These are phyloP conservation scores for Alligator sinensis DNA, from an alignment of 2,113 vertebrate species.

Conservation along the genomic window DNA sequence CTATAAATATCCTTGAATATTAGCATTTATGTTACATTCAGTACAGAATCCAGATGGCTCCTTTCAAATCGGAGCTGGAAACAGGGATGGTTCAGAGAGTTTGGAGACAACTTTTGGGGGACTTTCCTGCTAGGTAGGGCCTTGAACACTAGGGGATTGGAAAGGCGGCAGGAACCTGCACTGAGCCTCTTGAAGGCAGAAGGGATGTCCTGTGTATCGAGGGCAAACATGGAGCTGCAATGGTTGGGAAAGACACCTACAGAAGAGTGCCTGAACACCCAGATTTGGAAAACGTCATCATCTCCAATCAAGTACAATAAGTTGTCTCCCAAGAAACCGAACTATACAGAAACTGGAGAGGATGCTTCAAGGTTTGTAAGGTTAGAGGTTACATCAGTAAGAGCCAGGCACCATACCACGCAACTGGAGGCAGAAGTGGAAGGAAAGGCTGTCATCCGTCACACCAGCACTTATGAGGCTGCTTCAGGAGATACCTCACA, in stretches of 20 bases:
- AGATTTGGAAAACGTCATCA: neutral
- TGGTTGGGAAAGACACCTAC: too few relatives aligned
- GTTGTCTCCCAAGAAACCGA: neutral
- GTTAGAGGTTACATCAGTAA: neutral
- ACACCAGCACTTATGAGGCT: too few relatives aligned
- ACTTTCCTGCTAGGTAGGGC: neutral
- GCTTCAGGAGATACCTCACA: too few relatives aligned
- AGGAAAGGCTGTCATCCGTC: neutral
- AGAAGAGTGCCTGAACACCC: neutral
- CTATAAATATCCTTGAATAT: conserved; percentile 39
- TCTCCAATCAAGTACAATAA: neutral
- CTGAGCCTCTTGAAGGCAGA: neutral
- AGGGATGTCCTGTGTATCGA: neutral
- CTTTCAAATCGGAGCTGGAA: conserved; percentile 40
- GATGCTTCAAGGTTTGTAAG: neutral
- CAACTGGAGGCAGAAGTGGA: neutral
- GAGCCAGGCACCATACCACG: neutral
- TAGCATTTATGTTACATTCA: conserved; percentile 27
- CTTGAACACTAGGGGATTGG: neutral
- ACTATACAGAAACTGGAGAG: neutral
- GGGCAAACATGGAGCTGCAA: too few relatives aligned
- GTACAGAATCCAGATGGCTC: conserved; percentile 53
- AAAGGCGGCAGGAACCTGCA: neutral
- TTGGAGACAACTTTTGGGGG: neutral
- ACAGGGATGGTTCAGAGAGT: neutral